phyloP scores from a whole-genome alignment of 2,888 invertebrate species.

The Oasisia sp. region DNA sequence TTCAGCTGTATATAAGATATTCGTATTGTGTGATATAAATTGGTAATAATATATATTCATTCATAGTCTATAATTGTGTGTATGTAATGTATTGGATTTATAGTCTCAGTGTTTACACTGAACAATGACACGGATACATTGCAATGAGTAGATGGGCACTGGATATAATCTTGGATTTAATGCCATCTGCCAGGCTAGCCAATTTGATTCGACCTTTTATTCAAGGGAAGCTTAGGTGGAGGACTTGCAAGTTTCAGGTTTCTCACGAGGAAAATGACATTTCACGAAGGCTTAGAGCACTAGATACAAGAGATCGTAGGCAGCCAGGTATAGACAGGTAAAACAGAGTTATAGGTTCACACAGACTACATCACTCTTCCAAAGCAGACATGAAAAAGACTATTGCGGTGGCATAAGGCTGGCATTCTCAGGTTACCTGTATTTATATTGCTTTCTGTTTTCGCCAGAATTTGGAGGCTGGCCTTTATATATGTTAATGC shows the following conservation, averaged over 20 bases:
- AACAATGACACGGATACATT: neutral
- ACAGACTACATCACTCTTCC: neutral
- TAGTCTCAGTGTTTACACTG: neutral
- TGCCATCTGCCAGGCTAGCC: neutral
- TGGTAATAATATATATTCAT: neutral
- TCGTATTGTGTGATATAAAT: neutral
- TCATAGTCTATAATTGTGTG: neutral
- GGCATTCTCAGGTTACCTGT: slow-evolving; percentile 2
- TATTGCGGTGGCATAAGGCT: neutral
- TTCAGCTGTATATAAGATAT: too few species aligned
- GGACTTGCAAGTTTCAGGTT: neutral
- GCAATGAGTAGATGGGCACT: neutral
- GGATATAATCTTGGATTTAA: neutral
- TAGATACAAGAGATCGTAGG: neutral
- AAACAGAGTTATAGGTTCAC: neutral
- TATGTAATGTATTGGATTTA: neutral
- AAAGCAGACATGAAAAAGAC: neutral
- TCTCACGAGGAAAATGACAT: neutral
- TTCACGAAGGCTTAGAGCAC: neutral
- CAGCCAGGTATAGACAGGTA: neutral
- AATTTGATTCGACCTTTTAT: too few species aligned
- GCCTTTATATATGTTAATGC: neutral
- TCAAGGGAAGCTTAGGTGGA: neutral
- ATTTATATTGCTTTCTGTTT: slow-evolving; percentile 13
- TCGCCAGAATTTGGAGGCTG: neutral